phyloP scores from a whole-genome alignment of 1,140 invertebrate species.

The Pseudachorutes palmiensis region DNA sequence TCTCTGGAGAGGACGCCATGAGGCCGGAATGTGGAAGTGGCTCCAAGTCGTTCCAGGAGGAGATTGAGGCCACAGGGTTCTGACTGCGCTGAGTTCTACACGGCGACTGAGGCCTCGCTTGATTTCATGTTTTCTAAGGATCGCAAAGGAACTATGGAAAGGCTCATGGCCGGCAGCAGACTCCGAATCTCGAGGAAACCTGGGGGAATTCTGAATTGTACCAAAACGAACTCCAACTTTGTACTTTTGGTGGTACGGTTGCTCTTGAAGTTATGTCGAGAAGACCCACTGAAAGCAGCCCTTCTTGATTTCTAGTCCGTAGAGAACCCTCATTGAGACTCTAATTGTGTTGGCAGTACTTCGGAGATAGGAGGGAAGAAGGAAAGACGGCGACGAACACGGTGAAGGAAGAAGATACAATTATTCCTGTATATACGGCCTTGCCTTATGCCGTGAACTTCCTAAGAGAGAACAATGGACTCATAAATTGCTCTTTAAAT shows the following conservation, averaged over 20 bases:
- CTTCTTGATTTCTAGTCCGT: background rate
- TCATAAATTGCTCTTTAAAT: background rate
- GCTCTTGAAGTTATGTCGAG: background rate
- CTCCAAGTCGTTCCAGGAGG: background rate
- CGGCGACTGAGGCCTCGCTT: slow-evolving; percentile 2
- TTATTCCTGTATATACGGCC: background rate
- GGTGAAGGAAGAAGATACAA: background rate
- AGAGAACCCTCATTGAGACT: background rate
- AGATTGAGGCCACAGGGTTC: background rate
- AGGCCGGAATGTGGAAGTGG: background rate
- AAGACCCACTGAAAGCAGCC: background rate
- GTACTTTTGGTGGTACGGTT: too few relatives aligned
- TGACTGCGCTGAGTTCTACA: background rate
- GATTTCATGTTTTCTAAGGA: background rate
- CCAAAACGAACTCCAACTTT: too few relatives aligned
- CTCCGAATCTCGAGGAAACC: background rate
- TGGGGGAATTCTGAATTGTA: background rate
- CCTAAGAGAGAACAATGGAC: background rate
- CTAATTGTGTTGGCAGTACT: background rate
- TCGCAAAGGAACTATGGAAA: background rate
- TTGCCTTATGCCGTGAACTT: background rate
- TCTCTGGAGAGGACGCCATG: background rate
- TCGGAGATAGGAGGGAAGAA: background rate
- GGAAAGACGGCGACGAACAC: too few relatives aligned
- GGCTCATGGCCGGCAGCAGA: background rate